phyloP scores from a whole-genome alignment of 1,140 invertebrate genomes.

The Apis dorsata region DNA sequence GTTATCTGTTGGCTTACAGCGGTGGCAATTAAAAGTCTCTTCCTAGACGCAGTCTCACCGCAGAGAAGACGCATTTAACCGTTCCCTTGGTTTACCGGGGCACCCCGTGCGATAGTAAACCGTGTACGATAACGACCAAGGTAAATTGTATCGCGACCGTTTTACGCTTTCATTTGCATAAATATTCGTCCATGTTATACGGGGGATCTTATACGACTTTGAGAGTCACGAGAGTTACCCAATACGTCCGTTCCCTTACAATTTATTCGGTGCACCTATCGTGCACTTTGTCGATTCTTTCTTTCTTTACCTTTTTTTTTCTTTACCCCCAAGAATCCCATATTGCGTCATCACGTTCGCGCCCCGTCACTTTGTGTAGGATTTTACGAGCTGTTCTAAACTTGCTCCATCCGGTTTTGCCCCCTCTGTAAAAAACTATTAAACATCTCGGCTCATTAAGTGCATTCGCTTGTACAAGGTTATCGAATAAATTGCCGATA shows the following conservation, averaged over 20 bases:
- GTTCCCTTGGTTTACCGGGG: constrained; percentile 9
- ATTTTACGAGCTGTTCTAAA: constrained; percentile 58
- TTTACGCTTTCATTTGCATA: constrained; percentile 62
- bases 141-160: constrained; percentile 51
- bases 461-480: constrained; percentile 56
- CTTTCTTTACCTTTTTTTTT: no score
- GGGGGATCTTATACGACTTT: constrained; percentile 31
- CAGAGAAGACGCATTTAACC: neutral
- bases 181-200: constrained; percentile 48
- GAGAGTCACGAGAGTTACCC: constrained; percentile 5
- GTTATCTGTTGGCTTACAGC: constrained; percentile 19
- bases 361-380: constrained; percentile 56
- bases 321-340: neutral
- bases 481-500: constrained; percentile 60
- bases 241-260: constrained; percentile 32
- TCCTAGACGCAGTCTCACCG: neutral
- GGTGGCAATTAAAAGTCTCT: constrained; percentile 31
- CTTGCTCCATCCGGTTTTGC: constrained; percentile 48
- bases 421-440: constrained; percentile 46
- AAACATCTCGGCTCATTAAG: constrained; percentile 59
- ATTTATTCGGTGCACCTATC: constrained; percentile 33
- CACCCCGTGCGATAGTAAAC: constrained; percentile 33
- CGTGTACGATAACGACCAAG: constrained; percentile 43
- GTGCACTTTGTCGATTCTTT: neutral
- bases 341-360: constrained; percentile 51